These are phyloP conservation scores for Drosophila tsacasi DNA, from an alignment of 1,140 invertebrate genomes.

Conservation along the genomic window DNA sequence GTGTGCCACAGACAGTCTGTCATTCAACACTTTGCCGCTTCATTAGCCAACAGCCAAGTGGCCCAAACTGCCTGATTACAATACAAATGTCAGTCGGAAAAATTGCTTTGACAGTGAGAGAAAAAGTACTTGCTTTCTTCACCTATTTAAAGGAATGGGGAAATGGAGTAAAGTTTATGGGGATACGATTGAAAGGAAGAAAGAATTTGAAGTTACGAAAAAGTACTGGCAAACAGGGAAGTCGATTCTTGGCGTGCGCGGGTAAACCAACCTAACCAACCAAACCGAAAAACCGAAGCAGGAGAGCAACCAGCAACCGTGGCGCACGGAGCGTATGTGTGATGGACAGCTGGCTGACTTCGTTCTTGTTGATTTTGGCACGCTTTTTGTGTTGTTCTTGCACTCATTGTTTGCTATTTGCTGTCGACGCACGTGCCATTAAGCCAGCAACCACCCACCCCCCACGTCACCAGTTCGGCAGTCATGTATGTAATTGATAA, in stretches of 20 bases:
- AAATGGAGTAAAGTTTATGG: too few relatives aligned
- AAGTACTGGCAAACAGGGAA: background rate
- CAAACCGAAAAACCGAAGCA: background rate
- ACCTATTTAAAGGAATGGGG: background rate
- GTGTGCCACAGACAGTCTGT: slow-evolving; percentile 12
- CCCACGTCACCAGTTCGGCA: slow-evolving; percentile 7
- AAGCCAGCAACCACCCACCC: slow-evolving; percentile 7
- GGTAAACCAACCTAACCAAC: slow-evolving; percentile 22
- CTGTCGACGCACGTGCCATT: slow-evolving; percentile 46
- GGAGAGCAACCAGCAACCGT: background rate
- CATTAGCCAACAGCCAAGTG: slow-evolving; percentile 49
- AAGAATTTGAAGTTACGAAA: background rate
- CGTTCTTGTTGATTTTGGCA: slow-evolving; percentile 48
- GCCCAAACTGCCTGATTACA: slow-evolving; percentile 36
- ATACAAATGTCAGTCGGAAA: slow-evolving; percentile 40
- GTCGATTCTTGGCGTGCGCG: background rate
- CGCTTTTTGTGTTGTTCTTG: slow-evolving; percentile 46
- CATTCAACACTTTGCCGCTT: slow-evolving; percentile 74
- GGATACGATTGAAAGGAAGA: background rate
- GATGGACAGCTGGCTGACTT: slow-evolving; percentile 34
- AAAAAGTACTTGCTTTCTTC: background rate
- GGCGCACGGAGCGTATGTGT: slow-evolving; percentile 46
- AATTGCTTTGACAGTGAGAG: background rate
- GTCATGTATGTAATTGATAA: slow-evolving; percentile 68
- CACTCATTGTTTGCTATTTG: slow-evolving; percentile 23